Base-by-base conservation (phyloP, 2,888 invertebrate species). In the Phyllotreta cruciferae region DNA sequence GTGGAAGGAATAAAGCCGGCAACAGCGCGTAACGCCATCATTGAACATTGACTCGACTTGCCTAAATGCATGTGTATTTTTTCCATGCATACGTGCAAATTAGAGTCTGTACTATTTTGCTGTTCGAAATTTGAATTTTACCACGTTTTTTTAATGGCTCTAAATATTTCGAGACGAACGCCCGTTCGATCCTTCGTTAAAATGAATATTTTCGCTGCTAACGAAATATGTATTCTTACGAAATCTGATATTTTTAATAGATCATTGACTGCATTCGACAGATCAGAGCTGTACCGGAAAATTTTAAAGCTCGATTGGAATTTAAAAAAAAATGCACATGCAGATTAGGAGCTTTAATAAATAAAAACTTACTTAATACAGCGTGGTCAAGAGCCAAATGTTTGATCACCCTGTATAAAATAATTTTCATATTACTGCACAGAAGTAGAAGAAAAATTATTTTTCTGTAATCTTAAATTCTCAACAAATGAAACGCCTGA, bases 31-130 rank as follows among this genome's bases (percentile, higher is more conserved):
- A 24, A 42, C 58, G 58, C 58, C 58, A 58, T 58, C 58, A 58
- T 49, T 58, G 57, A 57, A 57, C 57, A 57, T 57, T 57, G 57
- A 57, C 47, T 49, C 35, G 50, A 50, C 50, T 50, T 10, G 14
- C 41, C 36, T 24, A 14, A 58, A 50, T 52, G 58, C 50, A 58
- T 58, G 58, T 58, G 58, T 50, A 58, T 41, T 41, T 39, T 42
- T 50, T 41, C 24, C 58, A 10, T 58, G 36, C 49, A 49, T 50
- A 47, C 41, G 52, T 58, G 58, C 38, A 39, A 35, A 45, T 49
- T 39, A 39, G 9, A 13, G 42, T 50, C 36, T 42, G 8, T 11
- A 37, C 38, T 45, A 45, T 56, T 24, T 24, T 24, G 24, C 24
- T 24, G 24, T 1, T 24, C 24, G 24, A 24, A 24, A 24, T 24